phyloP scores from a whole-genome alignment of 2,113 vertebrate species.

The Acrocephalus arundinaceus region DNA sequence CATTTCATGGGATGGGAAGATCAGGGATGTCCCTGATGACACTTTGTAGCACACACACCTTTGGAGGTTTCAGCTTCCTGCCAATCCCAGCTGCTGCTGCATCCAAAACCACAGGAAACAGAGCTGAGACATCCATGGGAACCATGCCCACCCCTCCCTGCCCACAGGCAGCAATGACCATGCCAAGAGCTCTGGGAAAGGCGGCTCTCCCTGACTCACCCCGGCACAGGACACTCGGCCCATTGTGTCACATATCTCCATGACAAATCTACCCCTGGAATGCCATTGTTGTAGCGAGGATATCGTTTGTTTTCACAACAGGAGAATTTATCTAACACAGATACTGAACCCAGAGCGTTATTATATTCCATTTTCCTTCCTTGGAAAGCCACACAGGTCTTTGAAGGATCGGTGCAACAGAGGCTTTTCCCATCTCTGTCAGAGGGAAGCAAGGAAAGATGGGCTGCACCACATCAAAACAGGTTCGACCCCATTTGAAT shows the following conservation, averaged over 20 bases:
- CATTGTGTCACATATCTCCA: neutral
- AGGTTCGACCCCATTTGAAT: neutral
- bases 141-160: neutral
- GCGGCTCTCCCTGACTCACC: neutral
- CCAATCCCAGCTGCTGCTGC: neutral
- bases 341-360: neutral
- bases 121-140: neutral
- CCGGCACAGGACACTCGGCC: neutral
- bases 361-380: neutral
- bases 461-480: neutral
- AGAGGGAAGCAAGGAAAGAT: neutral
- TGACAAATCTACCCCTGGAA: neutral
- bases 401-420: neutral
- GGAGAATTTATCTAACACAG: neutral
- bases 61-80: neutral
- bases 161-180: neutral
- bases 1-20: accelerated
- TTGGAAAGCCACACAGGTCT: neutral
- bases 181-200: neutral
- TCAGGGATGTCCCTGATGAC: neutral
- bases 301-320: neutral
- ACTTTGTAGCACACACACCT: accelerated
- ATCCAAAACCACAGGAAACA: neutral
- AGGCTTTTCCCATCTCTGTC: neutral
- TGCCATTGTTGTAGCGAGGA: neutral